Base-by-base conservation (phyloP, 2,797 vertebrate genomes). In the Acrossocheilus fasciatus region DNA sequence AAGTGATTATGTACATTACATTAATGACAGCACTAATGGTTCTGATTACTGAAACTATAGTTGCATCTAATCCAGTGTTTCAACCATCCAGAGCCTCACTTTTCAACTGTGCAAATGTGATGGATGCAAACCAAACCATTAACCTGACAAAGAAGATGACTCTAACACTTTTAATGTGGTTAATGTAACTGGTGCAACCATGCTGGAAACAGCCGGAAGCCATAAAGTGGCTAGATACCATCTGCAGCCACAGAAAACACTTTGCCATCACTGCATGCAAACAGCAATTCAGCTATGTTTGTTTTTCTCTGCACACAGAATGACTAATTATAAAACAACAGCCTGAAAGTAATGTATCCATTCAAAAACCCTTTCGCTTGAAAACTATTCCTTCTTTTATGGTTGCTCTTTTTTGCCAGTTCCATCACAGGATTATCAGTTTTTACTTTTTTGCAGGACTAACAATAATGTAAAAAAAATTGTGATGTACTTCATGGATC, bases 401-500 rank as follows among this genome's bases (percentile, higher is more conserved):
- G n/a, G 11, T 30, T 30, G 26, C 45, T 34, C 9, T 26, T 30
- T 47, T 45, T 47, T 9, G n/a, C 70, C 70, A 47, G 43, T 30
- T 30, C 72, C 43, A 30, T 50, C 43, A 73, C 23, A 43, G 39
- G 69, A 72, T 6, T 14, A 26, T 17, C 6, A 17, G 43, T 30
- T 57, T 73, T 34, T 18, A 43, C 52, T 83, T 57, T 0, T 47
- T 2, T 50, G 43, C 11, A 15, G 5, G 39, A 17, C 20, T n/a
- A 50, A 43, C 45, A 14, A 47, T 45, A 62, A 20, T 23, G 8
- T 15, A 52, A 64, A 80, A 74, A 36, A 34, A 30, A 26, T 4
- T 2, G 10, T 47, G 9, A 23, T 45, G 14, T 95, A 99, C 98
- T 97, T 99, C 97, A 73, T 98, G 96, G 89, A 99, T 98, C 92